phyloP scores from a whole-genome alignment of 1,140 invertebrate genomes.

The Aphaenogaster rudis region DNA sequence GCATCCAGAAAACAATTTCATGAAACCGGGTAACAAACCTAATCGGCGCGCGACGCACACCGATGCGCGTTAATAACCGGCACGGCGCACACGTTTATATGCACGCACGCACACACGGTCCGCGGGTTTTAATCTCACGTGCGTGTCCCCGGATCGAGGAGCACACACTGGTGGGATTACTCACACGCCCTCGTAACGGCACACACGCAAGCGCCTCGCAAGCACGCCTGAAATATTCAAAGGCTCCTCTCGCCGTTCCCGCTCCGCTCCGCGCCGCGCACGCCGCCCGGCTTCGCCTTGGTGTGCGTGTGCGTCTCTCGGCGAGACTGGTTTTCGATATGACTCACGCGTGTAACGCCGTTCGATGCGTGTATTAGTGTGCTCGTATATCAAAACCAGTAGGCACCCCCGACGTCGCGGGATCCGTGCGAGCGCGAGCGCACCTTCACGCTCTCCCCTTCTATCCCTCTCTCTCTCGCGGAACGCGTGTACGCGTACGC shows the following conservation, averaged over 20 bases:
- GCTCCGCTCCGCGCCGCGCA: constrained; percentile 7
- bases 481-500: constrained; percentile 52
- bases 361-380: constrained; percentile 82
- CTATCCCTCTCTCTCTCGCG: constrained; percentile 1
- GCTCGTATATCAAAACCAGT: constrained; percentile 87
- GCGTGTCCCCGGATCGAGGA: constrained; percentile 39
- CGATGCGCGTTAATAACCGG: constrained; percentile 36
- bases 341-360: constrained; percentile 83
- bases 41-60: not conserved
- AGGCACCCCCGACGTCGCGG: constrained; percentile 85
- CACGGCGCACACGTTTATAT: not conserved
- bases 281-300: constrained; percentile 32
- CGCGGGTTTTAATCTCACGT: constrained; percentile 61
- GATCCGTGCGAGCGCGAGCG: constrained; percentile 68
- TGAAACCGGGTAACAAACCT: constrained; percentile 45
- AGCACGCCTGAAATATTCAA: constrained; percentile 74
- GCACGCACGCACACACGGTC: not conserved
- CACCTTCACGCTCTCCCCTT: not conserved
- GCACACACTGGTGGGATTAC: constrained; percentile 51
- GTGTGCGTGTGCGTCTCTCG: constrained; percentile 57
- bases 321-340: constrained; percentile 83
- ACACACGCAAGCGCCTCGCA: constrained; percentile 41
- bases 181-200: constrained; percentile 50
- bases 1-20: constrained; percentile 46
- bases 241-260: constrained; percentile 63